These are phyloP conservation scores for Anastrepha ludens DNA, from an alignment of 1,140 invertebrate genomes.

Conservation along the genomic window DNA sequence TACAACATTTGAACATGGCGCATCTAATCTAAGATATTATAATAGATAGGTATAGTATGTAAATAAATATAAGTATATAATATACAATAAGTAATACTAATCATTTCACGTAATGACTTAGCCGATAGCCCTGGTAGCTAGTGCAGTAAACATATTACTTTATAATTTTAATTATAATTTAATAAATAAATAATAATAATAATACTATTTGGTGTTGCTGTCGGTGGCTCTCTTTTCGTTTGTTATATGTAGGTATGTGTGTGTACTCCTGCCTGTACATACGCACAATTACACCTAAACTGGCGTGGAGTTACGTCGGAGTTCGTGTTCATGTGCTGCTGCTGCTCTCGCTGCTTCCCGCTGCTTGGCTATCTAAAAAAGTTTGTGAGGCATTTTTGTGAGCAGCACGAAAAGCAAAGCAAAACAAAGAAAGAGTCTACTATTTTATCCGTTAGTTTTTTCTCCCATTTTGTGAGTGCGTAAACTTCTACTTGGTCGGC, in stretches of 20 bases:
- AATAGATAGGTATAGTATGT: too few species aligned
- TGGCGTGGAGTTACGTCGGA: constrained; percentile 6
- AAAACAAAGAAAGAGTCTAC: background rate
- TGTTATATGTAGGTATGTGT: background rate
- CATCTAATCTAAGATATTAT: too few species aligned
- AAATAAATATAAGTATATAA: too few species aligned
- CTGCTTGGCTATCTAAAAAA: constrained; percentile 26
- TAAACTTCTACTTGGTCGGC: background rate
- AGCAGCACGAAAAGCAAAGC: background rate
- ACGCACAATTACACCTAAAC: background rate
- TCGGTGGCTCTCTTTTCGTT: background rate
- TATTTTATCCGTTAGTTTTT: background rate
- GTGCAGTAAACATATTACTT: too few species aligned
- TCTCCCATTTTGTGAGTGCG: background rate
- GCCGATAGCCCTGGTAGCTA: too few species aligned
- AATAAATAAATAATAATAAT: too few species aligned
- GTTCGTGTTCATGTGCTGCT: background rate
- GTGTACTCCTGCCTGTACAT: background rate
- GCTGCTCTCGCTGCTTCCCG: background rate
- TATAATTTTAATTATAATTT: too few species aligned
- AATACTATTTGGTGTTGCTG: background rate
- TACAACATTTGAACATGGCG: too few species aligned
- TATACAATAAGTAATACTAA: too few species aligned
- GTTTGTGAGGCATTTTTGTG: background rate
- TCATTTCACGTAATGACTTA: too few species aligned